Evolutionary conservation across 2,113 vertebrate genomes (phyloP), one percentile per base, ranked within the genome.

Genomic region (Apodemus speciosus): DNA sequence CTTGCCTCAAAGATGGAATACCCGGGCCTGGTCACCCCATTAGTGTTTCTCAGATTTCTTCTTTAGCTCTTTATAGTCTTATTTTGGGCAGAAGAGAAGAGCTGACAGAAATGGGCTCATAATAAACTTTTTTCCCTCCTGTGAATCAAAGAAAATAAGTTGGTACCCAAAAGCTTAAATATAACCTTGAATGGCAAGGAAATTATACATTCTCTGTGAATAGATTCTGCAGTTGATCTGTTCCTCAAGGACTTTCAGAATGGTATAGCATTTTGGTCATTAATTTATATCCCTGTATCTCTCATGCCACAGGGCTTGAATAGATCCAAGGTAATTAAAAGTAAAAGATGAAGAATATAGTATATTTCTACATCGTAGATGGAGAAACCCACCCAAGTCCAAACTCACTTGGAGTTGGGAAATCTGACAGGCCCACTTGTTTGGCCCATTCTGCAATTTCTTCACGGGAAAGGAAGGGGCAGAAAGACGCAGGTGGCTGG

Each of bases 91-190:
- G 72, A 86, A 72, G 35, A 72, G 88, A 93, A 87, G 56, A 83
- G 49, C n/a, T 75, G n/a, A 51, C 56, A 95, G 86, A 93, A 92
- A 60, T 80, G 51, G 77, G 14, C 60, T 90, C 21, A 64, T 79
- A 56, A 80, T 60, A 96, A 21, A 56, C n/a, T 40, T 85, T 85
- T 46, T 68, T 43, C 35, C 2, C n/a, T 15, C 20, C 1, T 30
- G 43, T 71, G 9, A 94, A 58, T 90, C 88, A 86, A 43, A 85
- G 91, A 95, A 96, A 94, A 30, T 27, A 49, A 92, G 11, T 75
- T 32, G 40, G 64, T 77, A 43, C 38, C 76, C 51, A 60, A 69
- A 87, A 43, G 20, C 73, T 92, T 77, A 83, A 58, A 35, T 90
- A 62, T 64, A n/a, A 68, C 49, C 88, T 88, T 51, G 46, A 58